Conservation (phyloP, 2,888 invertebrate species). For the Esperia sulphurella region DNA sequence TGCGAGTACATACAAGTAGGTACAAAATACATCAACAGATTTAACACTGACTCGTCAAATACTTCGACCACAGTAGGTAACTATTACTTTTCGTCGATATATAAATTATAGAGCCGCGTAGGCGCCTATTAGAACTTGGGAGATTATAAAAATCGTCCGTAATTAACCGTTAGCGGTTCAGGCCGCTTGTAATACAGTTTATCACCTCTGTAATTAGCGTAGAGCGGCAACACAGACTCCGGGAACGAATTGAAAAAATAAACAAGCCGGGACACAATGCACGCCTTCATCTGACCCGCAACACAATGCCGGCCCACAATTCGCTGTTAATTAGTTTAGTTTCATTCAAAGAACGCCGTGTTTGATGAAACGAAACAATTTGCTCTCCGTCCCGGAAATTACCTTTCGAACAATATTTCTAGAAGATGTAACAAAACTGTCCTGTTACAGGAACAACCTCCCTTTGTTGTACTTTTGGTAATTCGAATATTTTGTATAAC, state of each 20-base stretch:
- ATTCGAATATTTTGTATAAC: too few relatives aligned
- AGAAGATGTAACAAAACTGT: background rate
- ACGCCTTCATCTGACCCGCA: constrained; percentile 58
- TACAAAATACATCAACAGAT: too few relatives aligned
- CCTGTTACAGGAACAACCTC: too few relatives aligned
- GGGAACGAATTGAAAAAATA: constrained; percentile 60
- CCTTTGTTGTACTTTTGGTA: too few relatives aligned
- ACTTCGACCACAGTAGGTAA: background rate
- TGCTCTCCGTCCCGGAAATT: constrained; percentile 3
- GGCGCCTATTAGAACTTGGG: constrained; percentile 15
- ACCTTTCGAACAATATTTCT: background rate
- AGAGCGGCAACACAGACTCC: constrained; percentile 27
- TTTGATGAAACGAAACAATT: constrained; percentile 50
- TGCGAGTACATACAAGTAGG: too few relatives aligned
- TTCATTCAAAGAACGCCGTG: constrained; percentile 54
- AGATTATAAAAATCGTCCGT: constrained; percentile 35
- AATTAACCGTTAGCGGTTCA: constrained; percentile 28
- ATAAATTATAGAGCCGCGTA: constrained; percentile 8
- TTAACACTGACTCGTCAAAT: too few relatives aligned
- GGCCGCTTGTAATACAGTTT: constrained; percentile 43
- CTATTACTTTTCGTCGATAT: background rate
- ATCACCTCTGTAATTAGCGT: constrained; percentile 55
- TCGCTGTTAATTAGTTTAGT: constrained; percentile 60
- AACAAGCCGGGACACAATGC: constrained; percentile 63
- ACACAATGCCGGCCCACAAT: constrained; percentile 64